Conservation (phyloP, 1,140 invertebrate genomes). For the Tetragonula clypearis region DNA sequence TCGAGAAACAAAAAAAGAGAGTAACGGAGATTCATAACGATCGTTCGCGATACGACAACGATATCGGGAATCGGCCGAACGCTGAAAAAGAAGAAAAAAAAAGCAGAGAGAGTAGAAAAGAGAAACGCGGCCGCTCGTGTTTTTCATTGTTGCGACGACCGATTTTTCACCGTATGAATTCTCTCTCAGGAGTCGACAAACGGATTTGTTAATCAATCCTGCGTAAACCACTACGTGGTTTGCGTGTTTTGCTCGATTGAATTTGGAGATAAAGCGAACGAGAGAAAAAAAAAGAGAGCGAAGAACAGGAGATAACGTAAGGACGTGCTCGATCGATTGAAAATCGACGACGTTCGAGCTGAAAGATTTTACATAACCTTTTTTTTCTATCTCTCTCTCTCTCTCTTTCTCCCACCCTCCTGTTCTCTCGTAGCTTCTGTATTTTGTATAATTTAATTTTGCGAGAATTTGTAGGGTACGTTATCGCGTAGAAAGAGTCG, state of each 20-base stretch:
- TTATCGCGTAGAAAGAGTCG: not conserved
- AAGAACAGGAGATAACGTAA: not conserved
- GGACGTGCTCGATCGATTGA: not conserved
- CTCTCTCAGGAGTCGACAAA: not conserved
- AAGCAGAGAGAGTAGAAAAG: too few relatives aligned
- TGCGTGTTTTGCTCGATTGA: constrained; percentile 25
- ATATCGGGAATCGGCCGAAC: not conserved
- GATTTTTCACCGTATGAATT: not conserved
- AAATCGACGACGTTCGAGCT: not conserved
- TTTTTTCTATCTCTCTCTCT: too few relatives aligned
- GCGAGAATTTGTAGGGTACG: not conserved
- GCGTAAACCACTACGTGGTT: not conserved
- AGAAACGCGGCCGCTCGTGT: not conserved
- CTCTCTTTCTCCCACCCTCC: too few relatives aligned
- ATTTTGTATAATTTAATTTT: not conserved
- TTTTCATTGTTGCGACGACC: not conserved
- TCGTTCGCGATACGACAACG: not conserved
- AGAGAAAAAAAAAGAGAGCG: too few relatives aligned
- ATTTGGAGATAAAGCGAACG: not conserved
- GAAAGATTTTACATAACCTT: not conserved
- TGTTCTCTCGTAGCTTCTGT: not conserved
- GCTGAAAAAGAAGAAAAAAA: too few relatives aligned
- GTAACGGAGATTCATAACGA: not conserved
- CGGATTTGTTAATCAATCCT: not conserved
- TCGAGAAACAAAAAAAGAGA: not conserved